A percentile compares a stretch with the other conserved stretches of the same genome.
Conservation (phyloP, 2,888 invertebrate species). For the Dendrolimus pini region DNA sequence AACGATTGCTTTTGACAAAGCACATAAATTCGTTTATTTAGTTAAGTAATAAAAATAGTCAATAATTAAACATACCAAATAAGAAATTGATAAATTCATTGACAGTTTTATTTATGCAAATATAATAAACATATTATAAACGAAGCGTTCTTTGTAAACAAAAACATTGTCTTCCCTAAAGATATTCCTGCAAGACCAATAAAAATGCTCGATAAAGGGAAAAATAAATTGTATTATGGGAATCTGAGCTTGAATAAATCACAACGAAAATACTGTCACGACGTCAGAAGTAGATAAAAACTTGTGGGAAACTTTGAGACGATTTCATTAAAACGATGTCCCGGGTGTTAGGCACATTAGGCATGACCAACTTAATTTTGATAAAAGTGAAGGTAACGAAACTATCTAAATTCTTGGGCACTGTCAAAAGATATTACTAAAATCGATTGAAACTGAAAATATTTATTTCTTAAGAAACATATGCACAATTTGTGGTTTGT, state of each 20-base stretch:
- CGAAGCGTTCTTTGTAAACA: not conserved
- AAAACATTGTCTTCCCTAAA: not conserved
- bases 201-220: not conserved
- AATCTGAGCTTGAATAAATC: slow-evolving; percentile 61
- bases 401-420: slow-evolving; percentile 6
- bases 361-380: slow-evolving; percentile 42
- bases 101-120: no score
- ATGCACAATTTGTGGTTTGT: no score
- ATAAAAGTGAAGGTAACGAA: slow-evolving; percentile 25
- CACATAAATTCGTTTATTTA: no score
- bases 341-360: slow-evolving; percentile 23
- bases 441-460: no score
- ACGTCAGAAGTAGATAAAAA: slow-evolving; percentile 45
- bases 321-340: slow-evolving; percentile 52
- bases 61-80: no score
- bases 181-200: not conserved
- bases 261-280: slow-evolving; percentile 70
- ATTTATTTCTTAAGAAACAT: no score
- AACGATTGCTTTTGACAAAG: no score
- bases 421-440: no score
- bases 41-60: no score
- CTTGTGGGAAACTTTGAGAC: slow-evolving; percentile 44
- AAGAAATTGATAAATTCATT: no score
- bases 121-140: no score
- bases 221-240: slow-evolving; percentile 66